Evolutionary conservation across 2,888 invertebrate genomes (phyloP), one percentile per base, ranked within the genome.

Genomic region (Agonum fuliginosum): DNA sequence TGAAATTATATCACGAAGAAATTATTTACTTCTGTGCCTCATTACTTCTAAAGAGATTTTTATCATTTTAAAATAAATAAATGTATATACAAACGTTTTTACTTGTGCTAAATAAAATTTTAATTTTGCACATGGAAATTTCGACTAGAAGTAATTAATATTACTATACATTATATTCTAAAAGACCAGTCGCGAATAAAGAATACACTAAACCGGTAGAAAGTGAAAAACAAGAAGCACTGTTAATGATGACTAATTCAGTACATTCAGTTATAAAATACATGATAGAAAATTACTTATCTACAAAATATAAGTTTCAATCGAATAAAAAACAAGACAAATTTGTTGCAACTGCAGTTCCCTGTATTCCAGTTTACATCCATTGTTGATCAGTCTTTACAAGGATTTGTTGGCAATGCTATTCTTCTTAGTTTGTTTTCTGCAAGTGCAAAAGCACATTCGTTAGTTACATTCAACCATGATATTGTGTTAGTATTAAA

Each of bases 111-210:
- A 71, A 22, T 74, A n/a, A 75, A 67, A 20, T 20, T 71, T 24
- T 27, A 75, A 46, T 67, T 62, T 75, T 75, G 75, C 75, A 75
- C 75, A 75, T 65, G 48, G 20, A 73, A 75, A 75, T 75, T 75
- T 75, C 37, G 75, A 75, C 75, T 75, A 75, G 75, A 51, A 65
- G 62, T 72, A 46, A 43, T 22, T 58, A 51, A 71, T 6, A 27
- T 37, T 67, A 51, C 74, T 74, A 75, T 75, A 75, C 75, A 75
- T 48, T 67, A 20, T 58, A 73, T 46, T 41, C 62, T 51, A 51
- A 71, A 14, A 71, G 62, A 65, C 62, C 73, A 73, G 73, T 73
- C 58, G 73, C 24, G 17, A 24, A 30, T 27, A 51, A 71, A 51
- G 10, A 71, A 30, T 69, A 37, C 58, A 37, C 73, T 73, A 73